phyloP scores from a whole-genome alignment of 2,113 vertebrate genomes.

The Oostethus manadensis region DNA sequence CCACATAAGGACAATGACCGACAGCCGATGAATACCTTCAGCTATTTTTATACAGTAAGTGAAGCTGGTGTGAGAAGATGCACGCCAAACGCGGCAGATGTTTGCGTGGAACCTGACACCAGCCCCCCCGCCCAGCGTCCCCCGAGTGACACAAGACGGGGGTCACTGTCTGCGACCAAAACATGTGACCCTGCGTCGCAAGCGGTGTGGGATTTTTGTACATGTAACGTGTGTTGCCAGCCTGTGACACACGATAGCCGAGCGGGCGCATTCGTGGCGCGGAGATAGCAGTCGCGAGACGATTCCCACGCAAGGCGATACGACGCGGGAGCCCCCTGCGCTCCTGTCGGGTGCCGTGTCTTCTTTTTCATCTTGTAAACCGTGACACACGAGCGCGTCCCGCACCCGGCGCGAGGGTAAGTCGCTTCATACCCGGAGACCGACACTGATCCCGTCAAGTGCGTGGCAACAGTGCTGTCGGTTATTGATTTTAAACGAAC shows the following conservation, averaged over 20 bases:
- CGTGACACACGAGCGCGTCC: neutral
- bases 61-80: neutral
- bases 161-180: slow-evolving; percentile 33
- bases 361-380: slow-evolving; percentile 4
- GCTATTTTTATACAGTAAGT: neutral
- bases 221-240: slow-evolving; percentile 29
- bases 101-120: slow-evolving; percentile 47
- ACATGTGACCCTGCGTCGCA: slow-evolving; percentile 39
- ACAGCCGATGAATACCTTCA: too few species aligned
- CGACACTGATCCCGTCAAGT: neutral
- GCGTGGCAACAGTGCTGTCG: too few species aligned
- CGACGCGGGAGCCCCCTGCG: neutral
- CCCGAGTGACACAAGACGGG: slow-evolving; percentile 28
- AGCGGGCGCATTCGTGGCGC: slow-evolving; percentile 27
- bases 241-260: slow-evolving; percentile 41
- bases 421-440: neutral
- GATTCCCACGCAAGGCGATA: slow-evolving; percentile 33
- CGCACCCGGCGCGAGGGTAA: neutral
- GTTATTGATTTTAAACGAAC: too few species aligned
- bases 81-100: slow-evolving; percentile 49
- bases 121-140: slow-evolving; percentile 23
- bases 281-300: slow-evolving; percentile 42
- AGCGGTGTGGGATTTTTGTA: slow-evolving; percentile 38
- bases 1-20: too few species aligned
- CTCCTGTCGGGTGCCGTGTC: slow-evolving; percentile 16